Base-by-base conservation (phyloP, 2,797 vertebrate species). In the Phalanger gymnotis region DNA sequence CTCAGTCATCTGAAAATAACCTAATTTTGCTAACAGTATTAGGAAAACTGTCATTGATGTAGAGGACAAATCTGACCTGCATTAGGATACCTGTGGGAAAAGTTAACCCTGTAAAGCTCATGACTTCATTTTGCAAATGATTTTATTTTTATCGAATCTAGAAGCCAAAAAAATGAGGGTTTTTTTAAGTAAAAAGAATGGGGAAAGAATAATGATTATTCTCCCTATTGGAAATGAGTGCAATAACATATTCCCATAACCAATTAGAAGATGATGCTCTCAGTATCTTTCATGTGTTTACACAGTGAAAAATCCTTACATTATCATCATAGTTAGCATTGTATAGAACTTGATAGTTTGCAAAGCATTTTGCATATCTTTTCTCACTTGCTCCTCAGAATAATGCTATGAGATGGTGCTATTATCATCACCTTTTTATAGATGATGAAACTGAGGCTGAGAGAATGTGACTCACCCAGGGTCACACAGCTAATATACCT, bases 21-120 rank as follows among this genome's bases (percentile, higher is more conserved):
- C 73, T 97, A 92, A 94, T 97, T 96, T 94, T 96, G 22, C 81
- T 90, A 61, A 31, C 57, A 93, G 4, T 93, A 55, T 95, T 94
- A 66, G 55, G 51, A 92, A 51, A 87, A 92, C 47, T 93, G 2
- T 61, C 61, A 54, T 92, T 94, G 95, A 94, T 92, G 89, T 2
- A 53, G 57, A 95, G 10, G 27, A 54, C n/a, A 94, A 73, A 56
- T 94, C 34, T 95, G 25, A 92, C 40, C 52, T 94, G 54, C 95
- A 92, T 91, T 94, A 52, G 81, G 96, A 94, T 22, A 13, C 2
- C 31, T 92, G 4, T 91, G 57, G 61, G 19, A 31, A 95, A 90
- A 28, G 93, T 66, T 56, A 52, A 31, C 30, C 19, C n/a, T 58
- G 1, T 53, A 58, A 93, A 30, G 91, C 10, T 95, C 73, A 90